Conservation (phyloP, 2,113 vertebrate species). For the Rana temporaria region DNA sequence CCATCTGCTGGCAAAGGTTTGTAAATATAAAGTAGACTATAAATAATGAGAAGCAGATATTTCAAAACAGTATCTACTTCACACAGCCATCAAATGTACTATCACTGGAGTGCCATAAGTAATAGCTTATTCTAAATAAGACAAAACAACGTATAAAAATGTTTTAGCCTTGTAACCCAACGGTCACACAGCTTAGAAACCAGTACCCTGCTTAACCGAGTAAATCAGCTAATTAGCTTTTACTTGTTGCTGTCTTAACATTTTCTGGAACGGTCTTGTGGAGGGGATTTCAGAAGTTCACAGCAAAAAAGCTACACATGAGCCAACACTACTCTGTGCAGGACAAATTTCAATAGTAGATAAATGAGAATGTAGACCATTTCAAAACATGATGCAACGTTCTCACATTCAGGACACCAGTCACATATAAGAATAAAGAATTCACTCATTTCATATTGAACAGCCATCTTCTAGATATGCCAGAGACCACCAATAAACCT, state of each 20-base stretch:
- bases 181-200: not conserved
- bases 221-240: not conserved
- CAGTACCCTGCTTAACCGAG: slow-evolving; percentile 24
- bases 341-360: not conserved
- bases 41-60: not conserved
- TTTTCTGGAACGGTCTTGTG: too few species aligned
- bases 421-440: slow-evolving; percentile 15
- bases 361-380: too few species aligned
- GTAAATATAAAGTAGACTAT: not conserved
- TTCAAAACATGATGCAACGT: too few species aligned
- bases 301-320: not conserved
- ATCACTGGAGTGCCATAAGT: too few species aligned
- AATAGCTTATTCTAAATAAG: too few species aligned
- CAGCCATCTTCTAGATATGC: too few species aligned
- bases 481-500: not conserved
- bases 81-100: not conserved
- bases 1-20: not conserved
- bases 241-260: too few species aligned
- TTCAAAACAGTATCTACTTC: not conserved
- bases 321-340: not conserved
- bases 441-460: not conserved
- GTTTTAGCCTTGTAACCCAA: too few species aligned
- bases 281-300: too few species aligned
- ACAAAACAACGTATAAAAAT: too few species aligned
- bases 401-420: not conserved